Conservation (phyloP, 2,113 vertebrate genomes). For the Bubo scandiacus region DNA sequence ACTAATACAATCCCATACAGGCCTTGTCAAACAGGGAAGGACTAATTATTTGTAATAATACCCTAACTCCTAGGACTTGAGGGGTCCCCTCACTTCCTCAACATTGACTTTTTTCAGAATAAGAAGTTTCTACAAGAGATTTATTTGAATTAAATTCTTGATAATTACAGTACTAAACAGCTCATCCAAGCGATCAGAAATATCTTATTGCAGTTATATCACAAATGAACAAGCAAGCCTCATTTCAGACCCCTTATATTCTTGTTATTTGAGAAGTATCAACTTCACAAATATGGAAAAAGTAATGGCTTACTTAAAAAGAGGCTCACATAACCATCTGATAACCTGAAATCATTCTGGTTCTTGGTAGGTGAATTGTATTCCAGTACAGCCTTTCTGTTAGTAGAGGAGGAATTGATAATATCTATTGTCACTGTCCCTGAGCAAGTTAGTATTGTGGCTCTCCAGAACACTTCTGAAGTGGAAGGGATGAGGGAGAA, state of each 20-base stretch:
- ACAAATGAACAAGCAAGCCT: neutral
- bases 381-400: neutral
- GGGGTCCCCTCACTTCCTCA: neutral
- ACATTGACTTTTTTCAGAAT: neutral
- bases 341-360: neutral
- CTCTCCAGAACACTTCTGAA: neutral
- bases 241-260: neutral
- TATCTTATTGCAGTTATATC: neutral
- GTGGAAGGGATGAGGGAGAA: accelerated
- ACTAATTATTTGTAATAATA: neutral
- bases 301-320: neutral
- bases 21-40: neutral
- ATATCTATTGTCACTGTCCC: neutral
- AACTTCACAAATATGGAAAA: neutral
- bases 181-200: neutral
- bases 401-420: neutral
- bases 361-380: neutral
- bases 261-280: neutral
- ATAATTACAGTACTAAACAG: neutral
- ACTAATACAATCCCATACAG: neutral
- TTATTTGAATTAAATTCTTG: neutral
- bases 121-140: neutral
- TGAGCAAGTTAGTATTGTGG: neutral
- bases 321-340: neutral
- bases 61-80: neutral